A percentile compares a stretch with the other conserved stretches of the same genome.
These are phyloP conservation scores for Macaca nemestrina DNA, from an alignment of 2,113 vertebrate genomes.

Conservation along the genomic window DNA sequence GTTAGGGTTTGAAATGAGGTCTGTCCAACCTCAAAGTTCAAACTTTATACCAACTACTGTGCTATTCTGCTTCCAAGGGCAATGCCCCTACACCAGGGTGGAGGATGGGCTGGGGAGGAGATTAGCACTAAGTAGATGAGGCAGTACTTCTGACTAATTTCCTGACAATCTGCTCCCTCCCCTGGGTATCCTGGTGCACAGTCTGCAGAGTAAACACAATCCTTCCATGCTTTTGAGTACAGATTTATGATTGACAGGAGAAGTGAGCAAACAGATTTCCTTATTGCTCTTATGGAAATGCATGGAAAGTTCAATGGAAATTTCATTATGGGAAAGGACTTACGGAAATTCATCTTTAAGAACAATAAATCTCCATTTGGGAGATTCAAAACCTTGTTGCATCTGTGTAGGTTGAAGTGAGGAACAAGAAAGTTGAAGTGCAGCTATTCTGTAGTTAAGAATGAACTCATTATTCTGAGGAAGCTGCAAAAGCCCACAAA, in stretches of 20 bases:
- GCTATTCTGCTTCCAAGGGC: not conserved
- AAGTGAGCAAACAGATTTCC: not conserved
- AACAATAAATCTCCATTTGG: not conserved
- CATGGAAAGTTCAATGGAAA: not conserved
- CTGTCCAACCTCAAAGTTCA: not conserved
- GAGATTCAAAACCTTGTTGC: not conserved
- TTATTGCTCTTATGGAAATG: not conserved
- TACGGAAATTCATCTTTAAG: constrained; percentile 4
- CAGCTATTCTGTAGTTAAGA: not conserved
- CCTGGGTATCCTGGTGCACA: not conserved
- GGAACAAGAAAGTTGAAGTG: not conserved
- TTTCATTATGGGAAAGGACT: not conserved
- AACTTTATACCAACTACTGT: not conserved
- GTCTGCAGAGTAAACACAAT: not conserved
- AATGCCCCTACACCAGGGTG: not conserved
- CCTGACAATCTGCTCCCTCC: not conserved
- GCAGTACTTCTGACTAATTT: not conserved
- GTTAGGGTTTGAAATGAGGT: not conserved
- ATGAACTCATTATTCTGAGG: not conserved
- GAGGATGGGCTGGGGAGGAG: not conserved
- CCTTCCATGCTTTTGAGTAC: not conserved
- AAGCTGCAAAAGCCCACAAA: not conserved
- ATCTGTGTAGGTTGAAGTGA: not conserved
- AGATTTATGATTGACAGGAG: not conserved
- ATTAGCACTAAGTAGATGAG: not conserved